A percentile compares a stretch with the other conserved stretches of the same genome.
phyloP scores from a whole-genome alignment of 2,888 invertebrate genomes.

The Synergus japonicus region DNA sequence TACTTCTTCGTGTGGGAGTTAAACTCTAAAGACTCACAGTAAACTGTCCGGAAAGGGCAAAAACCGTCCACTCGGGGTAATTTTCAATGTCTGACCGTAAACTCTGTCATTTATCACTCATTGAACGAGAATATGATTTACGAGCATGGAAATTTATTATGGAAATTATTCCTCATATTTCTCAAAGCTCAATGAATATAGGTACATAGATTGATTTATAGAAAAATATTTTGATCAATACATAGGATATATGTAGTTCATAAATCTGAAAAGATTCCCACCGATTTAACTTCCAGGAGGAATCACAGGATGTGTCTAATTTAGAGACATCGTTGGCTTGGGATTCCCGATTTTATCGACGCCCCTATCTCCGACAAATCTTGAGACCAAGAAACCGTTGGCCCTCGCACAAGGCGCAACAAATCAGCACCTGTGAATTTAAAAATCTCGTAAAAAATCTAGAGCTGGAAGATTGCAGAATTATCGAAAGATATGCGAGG shows the following conservation, averaged over 20 bases:
- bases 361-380: constrained; percentile 2
- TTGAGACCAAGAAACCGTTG: constrained; percentile 10
- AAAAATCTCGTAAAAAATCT: constrained; percentile 11
- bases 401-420: neutral
- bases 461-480: constrained; percentile 18
- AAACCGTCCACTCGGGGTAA: constrained; percentile 24
- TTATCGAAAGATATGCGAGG: constrained; percentile 19
- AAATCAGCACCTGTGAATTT: neutral
- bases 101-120: constrained; percentile 22
- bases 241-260: neutral
- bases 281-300: neutral
- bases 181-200: no score
- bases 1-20: constrained; percentile 25
- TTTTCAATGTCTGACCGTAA: constrained; percentile 16
- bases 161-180: neutral
- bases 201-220: no score
- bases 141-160: neutral
- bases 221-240: neutral
- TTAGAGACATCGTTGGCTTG: constrained; percentile 11
- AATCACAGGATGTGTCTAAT: constrained; percentile 29
- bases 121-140: neutral
- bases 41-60: constrained; percentile 27
- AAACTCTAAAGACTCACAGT: neutral
- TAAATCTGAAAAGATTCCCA: constrained; percentile 35
- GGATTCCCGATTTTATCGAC: constrained; percentile 21